A percentile compares a stretch with the other conserved stretches of the same genome.
These are phyloP conservation scores for Octodon degus DNA, from an alignment of 2,113 vertebrate genomes.

Conservation along the genomic window DNA sequence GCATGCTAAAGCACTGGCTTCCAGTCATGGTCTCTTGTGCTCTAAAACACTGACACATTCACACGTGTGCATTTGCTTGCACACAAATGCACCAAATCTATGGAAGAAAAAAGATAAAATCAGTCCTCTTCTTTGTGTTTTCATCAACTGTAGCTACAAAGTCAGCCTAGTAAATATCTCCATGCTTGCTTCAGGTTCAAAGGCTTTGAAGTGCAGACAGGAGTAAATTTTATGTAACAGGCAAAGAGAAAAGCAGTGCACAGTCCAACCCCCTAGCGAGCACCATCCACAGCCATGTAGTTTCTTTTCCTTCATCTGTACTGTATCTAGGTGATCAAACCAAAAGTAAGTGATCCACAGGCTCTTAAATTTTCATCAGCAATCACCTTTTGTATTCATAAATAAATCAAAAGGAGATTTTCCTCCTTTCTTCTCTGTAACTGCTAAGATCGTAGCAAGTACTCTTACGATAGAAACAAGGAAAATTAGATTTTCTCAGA, in stretches of 20 bases:
- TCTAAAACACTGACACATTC: not conserved
- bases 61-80: no score
- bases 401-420: slow-evolving; percentile 56
- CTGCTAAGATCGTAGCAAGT: slow-evolving; percentile 14
- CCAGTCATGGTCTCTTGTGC: not conserved
- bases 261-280: not conserved
- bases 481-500: not conserved
- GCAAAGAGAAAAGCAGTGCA: not conserved
- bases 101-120: slow-evolving; percentile 29
- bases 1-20: not conserved
- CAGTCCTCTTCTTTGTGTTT: not conserved
- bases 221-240: not conserved
- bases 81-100: not conserved
- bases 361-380: slow-evolving; percentile 44
- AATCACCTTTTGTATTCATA: slow-evolving; percentile 47
- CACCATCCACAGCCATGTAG: not conserved
- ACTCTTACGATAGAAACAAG: not conserved
- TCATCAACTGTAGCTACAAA: slow-evolving; percentile 43
- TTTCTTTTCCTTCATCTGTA: slow-evolving; percentile 11
- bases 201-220: slow-evolving; percentile 60
- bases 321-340: not conserved
- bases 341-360: not conserved
- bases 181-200: slow-evolving; percentile 35
- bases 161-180: not conserved
- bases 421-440: slow-evolving; percentile 2